Evolutionary conservation across 2,113 vertebrate genomes (phyloP).

Genomic region (Plestiodon gilberti): DNA sequence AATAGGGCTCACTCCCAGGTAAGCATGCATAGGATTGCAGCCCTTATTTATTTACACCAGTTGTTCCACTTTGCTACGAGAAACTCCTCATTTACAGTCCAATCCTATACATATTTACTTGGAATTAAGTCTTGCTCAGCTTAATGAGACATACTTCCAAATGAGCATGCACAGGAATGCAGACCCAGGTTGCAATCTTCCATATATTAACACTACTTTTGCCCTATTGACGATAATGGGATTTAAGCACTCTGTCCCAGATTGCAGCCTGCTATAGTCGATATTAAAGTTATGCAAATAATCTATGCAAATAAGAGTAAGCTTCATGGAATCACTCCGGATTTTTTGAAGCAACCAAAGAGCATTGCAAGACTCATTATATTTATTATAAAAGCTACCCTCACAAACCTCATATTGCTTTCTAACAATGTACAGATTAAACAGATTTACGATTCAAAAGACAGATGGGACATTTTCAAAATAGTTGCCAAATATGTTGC

Average conservation of each 20-base stretch:
- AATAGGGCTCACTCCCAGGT: too few relatives aligned
- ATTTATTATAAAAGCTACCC: not conserved
- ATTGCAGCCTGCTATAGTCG: rapidly evolving
- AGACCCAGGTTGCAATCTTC: not conserved
- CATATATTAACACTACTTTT: not conserved
- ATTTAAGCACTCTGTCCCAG: not conserved
- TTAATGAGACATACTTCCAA: not conserved
- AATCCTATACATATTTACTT: not conserved
- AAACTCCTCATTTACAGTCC: not conserved
- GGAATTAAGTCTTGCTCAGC: not conserved
- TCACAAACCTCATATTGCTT: not conserved
- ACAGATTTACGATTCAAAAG: rapidly evolving
- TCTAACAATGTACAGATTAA: not conserved
- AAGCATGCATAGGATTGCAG: not conserved
- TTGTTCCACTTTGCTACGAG: not conserved
- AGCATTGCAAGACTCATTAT: too few relatives aligned
- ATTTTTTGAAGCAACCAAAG: not conserved
- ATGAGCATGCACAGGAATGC: not conserved
- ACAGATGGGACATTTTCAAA: not conserved
- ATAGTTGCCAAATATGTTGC: not conserved
- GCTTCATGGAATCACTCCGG: not conserved
- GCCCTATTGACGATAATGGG: not conserved
- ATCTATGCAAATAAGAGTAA: not conserved
- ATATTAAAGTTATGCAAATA: rapidly evolving
- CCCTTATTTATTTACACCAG: not conserved